Percentiles rank a stretch among this genome's conserved stretches.
Evolutionary conservation across 2,797 vertebrate genomes (phyloP).

Genomic region (Choloepus didactylus): DNA sequence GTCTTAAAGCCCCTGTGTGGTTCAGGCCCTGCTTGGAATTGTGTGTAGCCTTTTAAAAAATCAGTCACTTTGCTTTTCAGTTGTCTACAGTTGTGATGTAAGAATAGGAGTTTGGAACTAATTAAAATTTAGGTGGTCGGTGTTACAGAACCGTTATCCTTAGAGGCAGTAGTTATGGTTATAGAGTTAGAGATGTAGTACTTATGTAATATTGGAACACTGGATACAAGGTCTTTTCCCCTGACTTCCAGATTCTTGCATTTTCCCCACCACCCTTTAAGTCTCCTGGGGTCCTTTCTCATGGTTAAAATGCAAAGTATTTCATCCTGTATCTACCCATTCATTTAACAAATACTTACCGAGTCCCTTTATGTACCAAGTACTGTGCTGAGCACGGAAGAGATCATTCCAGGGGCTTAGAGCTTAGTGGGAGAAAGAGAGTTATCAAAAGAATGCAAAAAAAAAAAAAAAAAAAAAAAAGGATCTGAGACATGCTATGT

Average conservation of each 20-base stretch:
- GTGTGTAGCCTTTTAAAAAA: not conserved
- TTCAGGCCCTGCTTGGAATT: not conserved
- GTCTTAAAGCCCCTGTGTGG: not conserved
- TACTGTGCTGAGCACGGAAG: not conserved
- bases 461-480: not conserved
- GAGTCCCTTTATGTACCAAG: not conserved
- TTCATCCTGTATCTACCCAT: not conserved
- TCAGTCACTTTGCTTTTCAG: not conserved
- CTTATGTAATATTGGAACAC: not conserved
- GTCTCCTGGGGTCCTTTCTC: not conserved
- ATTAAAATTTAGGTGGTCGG: conserved; percentile 6
- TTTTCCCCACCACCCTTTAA: not conserved
- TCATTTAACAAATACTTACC: not conserved
- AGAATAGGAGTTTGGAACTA: conserved; percentile 13
- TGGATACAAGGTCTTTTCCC: not conserved
- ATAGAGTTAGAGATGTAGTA: not conserved
- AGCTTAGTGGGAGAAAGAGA: not conserved
- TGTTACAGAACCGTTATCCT: not conserved
- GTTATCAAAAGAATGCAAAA: not conserved
- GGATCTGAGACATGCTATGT: not conserved
- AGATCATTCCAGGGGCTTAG: not conserved
- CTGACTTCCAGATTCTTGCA: not conserved
- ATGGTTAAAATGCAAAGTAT: not conserved
- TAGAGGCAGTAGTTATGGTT: not conserved
- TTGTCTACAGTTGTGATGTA: conserved; percentile 12